Percentiles rank a stretch among this genome's conserved stretches.
These are phyloP conservation scores for Zalophus californianus DNA, from an alignment of 2,797 vertebrate species.

Conservation along the genomic window DNA sequence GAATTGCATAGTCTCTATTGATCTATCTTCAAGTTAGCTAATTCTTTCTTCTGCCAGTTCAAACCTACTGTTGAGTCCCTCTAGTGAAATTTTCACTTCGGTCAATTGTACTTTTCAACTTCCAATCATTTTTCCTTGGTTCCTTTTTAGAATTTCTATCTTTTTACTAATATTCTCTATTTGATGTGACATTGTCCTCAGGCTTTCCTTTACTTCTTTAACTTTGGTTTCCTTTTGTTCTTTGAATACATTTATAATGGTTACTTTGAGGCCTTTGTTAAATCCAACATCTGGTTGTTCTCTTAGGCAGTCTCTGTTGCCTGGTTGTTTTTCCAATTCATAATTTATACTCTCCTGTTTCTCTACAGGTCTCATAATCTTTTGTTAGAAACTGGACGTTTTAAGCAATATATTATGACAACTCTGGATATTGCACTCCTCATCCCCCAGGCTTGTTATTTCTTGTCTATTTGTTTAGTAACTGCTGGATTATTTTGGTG, in stretches of 20 bases:
- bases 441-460: not conserved
- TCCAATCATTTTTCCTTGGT: not conserved
- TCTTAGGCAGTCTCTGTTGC: not conserved
- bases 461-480: not conserved
- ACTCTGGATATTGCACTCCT: not conserved
- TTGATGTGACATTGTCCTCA: not conserved
- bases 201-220: not conserved
- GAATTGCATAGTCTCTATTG: not conserved
- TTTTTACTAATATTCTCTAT: not conserved
- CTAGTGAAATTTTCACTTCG: not conserved
- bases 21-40: not conserved
- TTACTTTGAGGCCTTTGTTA: not conserved
- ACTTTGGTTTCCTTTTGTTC: not conserved
- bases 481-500: not conserved
- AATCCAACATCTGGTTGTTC: not conserved
- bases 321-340: not conserved
- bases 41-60: not conserved
- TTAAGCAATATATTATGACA: not conserved
- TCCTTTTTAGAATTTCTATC: not conserved
- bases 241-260: not conserved
- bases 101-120: slow-evolving; percentile 8
- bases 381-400: not conserved
- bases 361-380: not conserved
- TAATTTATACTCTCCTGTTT: not conserved
- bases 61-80: not conserved